Conservation (phyloP, 2,797 vertebrate species). For the Pseudomugil tenellus region DNA sequence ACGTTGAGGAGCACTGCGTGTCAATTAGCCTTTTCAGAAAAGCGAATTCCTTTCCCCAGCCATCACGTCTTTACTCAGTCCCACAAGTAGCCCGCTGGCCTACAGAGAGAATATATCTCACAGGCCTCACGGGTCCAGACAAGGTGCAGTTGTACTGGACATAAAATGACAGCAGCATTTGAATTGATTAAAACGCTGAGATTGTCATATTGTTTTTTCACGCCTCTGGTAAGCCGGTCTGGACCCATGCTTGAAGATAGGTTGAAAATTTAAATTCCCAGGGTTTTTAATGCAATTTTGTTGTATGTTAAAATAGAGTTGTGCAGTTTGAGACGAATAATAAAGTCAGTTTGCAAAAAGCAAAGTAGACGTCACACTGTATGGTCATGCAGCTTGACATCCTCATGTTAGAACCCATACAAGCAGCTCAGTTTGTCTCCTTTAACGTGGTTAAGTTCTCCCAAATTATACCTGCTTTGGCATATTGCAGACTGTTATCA, state of each 20-base stretch:
- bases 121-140: constrained; percentile 47
- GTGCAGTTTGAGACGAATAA: not conserved
- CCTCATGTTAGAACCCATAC: constrained; percentile 30
- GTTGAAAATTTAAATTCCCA: not conserved
- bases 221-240: not conserved
- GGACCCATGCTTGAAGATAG: constrained; percentile 11
- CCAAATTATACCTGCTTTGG: constrained; percentile 19
- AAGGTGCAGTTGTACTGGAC: constrained; percentile 26
- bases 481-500: not conserved
- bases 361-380: not conserved
- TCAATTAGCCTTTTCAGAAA: constrained; percentile 81
- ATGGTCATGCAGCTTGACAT: constrained; percentile 23
- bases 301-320: constrained; percentile 2
- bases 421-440: constrained; percentile 22
- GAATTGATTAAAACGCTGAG: constrained; percentile 57
- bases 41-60: constrained; percentile 70
- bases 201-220: constrained; percentile 40
- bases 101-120: constrained; percentile 42
- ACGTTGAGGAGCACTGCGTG: constrained; percentile 68
- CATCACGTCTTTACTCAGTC: constrained; percentile 61
- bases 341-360: not conserved
- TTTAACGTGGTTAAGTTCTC: constrained; percentile 6
- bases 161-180: constrained; percentile 52
- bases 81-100: constrained; percentile 55
- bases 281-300: constrained; percentile 1